Percentiles rank a stretch among this genome's conserved stretches.
These are phyloP conservation scores for Platerodrilus igneus DNA, from an alignment of 2,888 invertebrate species.

Conservation along the genomic window DNA sequence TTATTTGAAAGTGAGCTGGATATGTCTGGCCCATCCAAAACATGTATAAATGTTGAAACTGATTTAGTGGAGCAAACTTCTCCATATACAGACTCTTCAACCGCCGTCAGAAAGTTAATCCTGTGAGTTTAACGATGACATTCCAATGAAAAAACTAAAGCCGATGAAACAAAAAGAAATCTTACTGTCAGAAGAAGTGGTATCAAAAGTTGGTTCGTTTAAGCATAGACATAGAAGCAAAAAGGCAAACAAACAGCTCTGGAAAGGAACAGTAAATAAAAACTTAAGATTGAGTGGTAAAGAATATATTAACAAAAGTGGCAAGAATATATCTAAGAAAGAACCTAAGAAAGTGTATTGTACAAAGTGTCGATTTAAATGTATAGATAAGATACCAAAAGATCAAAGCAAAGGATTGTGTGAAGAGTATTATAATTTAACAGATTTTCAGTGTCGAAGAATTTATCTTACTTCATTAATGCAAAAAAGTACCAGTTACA, in stretches of 20 bases:
- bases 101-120: too few species aligned
- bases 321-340: constrained; percentile 1
- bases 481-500: constrained; percentile 1
- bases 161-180: too few species aligned
- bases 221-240: constrained; percentile 4
- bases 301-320: constrained; percentile 5
- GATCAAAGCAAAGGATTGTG: constrained; percentile 3
- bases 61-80: too few species aligned
- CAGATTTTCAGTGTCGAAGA: constrained; percentile 3
- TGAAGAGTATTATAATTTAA: constrained; percentile 6
- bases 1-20: too few species aligned
- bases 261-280: constrained; percentile 5
- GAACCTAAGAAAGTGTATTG: constrained; percentile 1
- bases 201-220: too few species aligned
- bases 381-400: constrained; percentile 1
- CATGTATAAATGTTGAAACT: too few species aligned
- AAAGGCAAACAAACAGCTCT: constrained; percentile 1
- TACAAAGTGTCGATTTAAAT: constrained; percentile 1
- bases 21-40: too few species aligned
- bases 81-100: too few species aligned
- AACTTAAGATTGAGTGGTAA: constrained; percentile 6
- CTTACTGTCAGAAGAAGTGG: too few species aligned
- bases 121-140: too few species aligned
- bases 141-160: too few species aligned
- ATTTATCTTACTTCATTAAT: constrained; percentile 1